Base-by-base conservation (phyloP, 2,888 invertebrate genomes). In the Cremastobaeus sp. region DNA sequence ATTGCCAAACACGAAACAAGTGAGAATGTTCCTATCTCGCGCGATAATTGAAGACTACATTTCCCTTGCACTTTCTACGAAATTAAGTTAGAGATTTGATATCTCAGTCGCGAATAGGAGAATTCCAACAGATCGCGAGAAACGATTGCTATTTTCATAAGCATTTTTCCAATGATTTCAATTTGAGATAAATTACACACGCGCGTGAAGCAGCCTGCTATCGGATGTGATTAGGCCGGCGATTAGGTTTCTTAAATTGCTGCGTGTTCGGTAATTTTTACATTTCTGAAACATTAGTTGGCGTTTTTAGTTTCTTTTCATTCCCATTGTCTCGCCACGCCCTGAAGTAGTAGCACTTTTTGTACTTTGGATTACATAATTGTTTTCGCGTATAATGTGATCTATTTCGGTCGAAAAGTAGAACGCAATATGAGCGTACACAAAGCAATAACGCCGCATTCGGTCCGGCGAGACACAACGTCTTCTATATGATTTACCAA, bases 11-110 rank as follows among this genome's bases (percentile, higher is more conserved):
- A 47, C 47, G 8, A 5, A 11, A 12, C 28, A 35, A 37, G 45
- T 35, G 65, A 20, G 21, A 28, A 12, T 54, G 37, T 65, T 37
- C 25, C 37, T 11, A n/a, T n/a, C 5, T 9, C 3, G 3, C 12
- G 20, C 17, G 55, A 37, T 66, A 66, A 66, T 55, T 18, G 57
- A 20, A 28, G 43, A 50, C 25, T 66, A 34, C 57, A 50, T 66
- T 64, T 57, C 48, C 28, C 50, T 57, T 50, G 57, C 50, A 57
- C 66, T 66, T 66, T 66, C 66, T 57, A 68, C 18, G 30, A 50
- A 68, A 68, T 66, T 57, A 48, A 66, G 37, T 18, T 18, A 28
- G 43, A 14, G 50, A 50, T 50, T 57, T 59, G 39, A 48, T 59
- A 37, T 41, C 21, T 39, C 32, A 3, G 14, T 17, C 17, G 43